Percentiles rank a stretch among this genome's conserved stretches.
phyloP scores from a whole-genome alignment of 2,113 vertebrate species.

The Datnioides undecimradiatus region DNA sequence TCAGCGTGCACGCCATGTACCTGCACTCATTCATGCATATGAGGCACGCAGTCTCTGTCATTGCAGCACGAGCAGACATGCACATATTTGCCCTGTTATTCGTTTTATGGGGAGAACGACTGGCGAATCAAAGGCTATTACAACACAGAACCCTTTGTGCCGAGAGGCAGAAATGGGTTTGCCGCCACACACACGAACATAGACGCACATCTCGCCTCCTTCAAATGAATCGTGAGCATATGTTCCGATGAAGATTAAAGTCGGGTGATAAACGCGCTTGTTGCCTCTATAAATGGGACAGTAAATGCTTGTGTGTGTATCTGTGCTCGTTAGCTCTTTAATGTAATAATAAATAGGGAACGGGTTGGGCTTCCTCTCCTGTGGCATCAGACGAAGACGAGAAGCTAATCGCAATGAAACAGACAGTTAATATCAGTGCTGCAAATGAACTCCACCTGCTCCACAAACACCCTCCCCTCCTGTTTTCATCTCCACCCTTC shows the following conservation, averaged over 20 bases:
- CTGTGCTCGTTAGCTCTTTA: constrained; percentile 73
- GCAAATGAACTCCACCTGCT: constrained; percentile 78
- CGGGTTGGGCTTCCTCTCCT: constrained; percentile 60
- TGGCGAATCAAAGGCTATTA: constrained; percentile 39
- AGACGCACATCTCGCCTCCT: constrained; percentile 36
- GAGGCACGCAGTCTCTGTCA: constrained; percentile 7
- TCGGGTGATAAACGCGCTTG: constrained; percentile 64
- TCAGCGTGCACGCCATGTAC: constrained; percentile 47
- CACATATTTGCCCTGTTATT: constrained; percentile 41
- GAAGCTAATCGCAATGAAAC: constrained; percentile 72
- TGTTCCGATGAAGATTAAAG: constrained; percentile 73
- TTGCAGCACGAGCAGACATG: constrained; percentile 13
- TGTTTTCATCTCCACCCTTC: constrained; percentile 36
- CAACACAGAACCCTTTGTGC: constrained; percentile 27
- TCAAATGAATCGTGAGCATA: constrained; percentile 67
- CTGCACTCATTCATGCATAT: constrained; percentile 34
- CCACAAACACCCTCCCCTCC: constrained; percentile 38
- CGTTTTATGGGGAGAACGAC: constrained; percentile 21
- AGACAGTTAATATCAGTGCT: constrained; percentile 67
- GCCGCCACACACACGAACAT: constrained; percentile 47
- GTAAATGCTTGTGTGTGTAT: constrained; percentile 70
- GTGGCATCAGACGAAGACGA: constrained; percentile 60
- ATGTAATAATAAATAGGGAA: constrained; percentile 74
- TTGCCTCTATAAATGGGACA: constrained; percentile 70
- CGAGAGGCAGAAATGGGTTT: constrained; percentile 36